Conservation (phyloP, 2,797 vertebrate genomes). For the Pseudopleuronectes americanus region DNA sequence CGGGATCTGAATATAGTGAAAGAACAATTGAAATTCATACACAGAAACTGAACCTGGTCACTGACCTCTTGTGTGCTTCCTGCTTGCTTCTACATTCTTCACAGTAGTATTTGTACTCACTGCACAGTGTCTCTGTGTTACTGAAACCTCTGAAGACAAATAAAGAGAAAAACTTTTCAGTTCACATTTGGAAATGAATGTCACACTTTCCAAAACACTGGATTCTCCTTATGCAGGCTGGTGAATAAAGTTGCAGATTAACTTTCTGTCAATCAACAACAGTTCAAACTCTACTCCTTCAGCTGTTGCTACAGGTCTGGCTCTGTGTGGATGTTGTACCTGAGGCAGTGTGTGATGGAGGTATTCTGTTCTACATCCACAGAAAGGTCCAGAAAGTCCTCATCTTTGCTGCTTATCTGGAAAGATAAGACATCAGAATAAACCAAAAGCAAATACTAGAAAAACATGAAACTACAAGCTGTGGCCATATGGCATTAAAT, state of each 20-base stretch:
- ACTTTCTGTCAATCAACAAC: neutral
- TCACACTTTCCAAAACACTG: neutral
- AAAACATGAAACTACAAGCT: neutral
- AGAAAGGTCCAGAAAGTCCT: slow-evolving; percentile 98
- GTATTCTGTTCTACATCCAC: slow-evolving; percentile 99
- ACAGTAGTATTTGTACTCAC: slow-evolving; percentile 99
- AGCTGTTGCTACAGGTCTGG: neutral
- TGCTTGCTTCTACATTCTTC: slow-evolving; percentile 99
- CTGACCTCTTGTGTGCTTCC: slow-evolving; percentile 97
- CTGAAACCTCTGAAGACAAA: slow-evolving; percentile 92
- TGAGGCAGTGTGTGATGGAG: slow-evolving; percentile 98
- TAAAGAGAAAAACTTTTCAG: slow-evolving; percentile 14
- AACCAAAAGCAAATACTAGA: slow-evolving; percentile 73
- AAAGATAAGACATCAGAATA: slow-evolving; percentile 27
- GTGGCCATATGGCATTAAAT: neutral
- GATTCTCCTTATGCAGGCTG: neutral
- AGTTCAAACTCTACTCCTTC: neutral
- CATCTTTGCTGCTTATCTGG: slow-evolving; percentile 99
- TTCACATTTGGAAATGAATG: neutral
- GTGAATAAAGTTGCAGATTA: neutral
- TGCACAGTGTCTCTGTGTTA: slow-evolving; percentile 98
- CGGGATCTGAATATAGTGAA: neutral
- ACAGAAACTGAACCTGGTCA: neutral
- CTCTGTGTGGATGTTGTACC: slow-evolving; percentile 75
- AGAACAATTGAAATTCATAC: neutral